Conservation (phyloP, 2,113 vertebrate genomes). For the Chaetorhynchus papuensis region DNA sequence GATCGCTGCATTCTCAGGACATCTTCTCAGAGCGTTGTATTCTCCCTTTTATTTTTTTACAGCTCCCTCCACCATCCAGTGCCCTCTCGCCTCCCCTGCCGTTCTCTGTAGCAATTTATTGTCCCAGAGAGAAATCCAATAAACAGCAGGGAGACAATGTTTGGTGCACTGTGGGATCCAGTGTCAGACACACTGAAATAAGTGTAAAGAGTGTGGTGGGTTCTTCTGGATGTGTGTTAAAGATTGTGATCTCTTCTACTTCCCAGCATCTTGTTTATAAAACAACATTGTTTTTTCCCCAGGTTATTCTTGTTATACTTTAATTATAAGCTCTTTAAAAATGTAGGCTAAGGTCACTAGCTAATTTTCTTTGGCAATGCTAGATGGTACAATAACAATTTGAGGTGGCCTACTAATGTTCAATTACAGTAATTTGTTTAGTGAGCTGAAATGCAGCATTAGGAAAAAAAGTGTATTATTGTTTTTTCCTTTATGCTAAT, state of each 20-base stretch:
- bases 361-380: background rate
- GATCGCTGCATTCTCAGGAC: background rate
- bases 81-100: background rate
- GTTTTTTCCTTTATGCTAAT: background rate
- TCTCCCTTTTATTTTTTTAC: background rate
- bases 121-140: background rate
- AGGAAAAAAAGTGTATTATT: background rate
- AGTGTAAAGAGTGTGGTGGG: background rate
- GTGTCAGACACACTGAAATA: background rate
- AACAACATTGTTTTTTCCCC: rapidly evolving
- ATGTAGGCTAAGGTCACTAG: background rate
- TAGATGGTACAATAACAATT: background rate
- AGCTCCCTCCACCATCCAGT: background rate
- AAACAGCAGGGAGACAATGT: background rate
- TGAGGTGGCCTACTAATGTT: background rate
- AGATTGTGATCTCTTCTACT: background rate
- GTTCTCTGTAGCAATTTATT: background rate
- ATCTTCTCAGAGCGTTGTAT: background rate
- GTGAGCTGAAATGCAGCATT: background rate
- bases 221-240: background rate
- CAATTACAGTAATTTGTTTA: background rate
- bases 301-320: background rate
- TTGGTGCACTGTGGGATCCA: background rate
- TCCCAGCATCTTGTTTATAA: background rate
- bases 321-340: background rate